Conservation (phyloP, 2,113 vertebrate species). For the Cyprinus carpio region DNA sequence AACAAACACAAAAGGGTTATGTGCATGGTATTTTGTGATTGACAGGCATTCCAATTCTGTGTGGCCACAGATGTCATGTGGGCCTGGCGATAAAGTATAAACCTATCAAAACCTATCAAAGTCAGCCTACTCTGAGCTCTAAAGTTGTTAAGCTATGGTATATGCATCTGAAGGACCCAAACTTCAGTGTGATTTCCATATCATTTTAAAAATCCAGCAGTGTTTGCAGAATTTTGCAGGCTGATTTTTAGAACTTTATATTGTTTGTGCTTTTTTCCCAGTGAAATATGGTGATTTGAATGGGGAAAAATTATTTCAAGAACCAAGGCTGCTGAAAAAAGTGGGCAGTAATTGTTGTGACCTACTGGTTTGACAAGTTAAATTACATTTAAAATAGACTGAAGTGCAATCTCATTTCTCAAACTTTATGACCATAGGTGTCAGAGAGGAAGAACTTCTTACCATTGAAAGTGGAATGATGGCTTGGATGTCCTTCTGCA, state of each 20-base stretch:
- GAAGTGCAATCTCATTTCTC: background rate
- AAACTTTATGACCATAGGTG: constrained; percentile 2
- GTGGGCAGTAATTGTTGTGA: background rate
- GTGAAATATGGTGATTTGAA: background rate
- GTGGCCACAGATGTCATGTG: constrained; percentile 1
- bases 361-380: constrained; percentile 2
- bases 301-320: background rate
- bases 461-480: constrained; percentile 97
- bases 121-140: background rate
- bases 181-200: background rate
- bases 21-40: background rate
- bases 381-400: background rate
- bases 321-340: constrained; percentile 2
- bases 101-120: background rate
- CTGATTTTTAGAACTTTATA: background rate
- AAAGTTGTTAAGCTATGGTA: background rate
- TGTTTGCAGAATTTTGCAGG: background rate
- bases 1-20: background rate
- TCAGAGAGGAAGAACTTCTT: constrained; percentile 61
- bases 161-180: background rate
- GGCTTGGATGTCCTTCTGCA: constrained; percentile 93
- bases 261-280: background rate
- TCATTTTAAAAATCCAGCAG: background rate
- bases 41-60: background rate
- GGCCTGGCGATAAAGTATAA: background rate